Conservation (phyloP, 2,797 vertebrate genomes). For the Limnodromus scolopaceus region DNA sequence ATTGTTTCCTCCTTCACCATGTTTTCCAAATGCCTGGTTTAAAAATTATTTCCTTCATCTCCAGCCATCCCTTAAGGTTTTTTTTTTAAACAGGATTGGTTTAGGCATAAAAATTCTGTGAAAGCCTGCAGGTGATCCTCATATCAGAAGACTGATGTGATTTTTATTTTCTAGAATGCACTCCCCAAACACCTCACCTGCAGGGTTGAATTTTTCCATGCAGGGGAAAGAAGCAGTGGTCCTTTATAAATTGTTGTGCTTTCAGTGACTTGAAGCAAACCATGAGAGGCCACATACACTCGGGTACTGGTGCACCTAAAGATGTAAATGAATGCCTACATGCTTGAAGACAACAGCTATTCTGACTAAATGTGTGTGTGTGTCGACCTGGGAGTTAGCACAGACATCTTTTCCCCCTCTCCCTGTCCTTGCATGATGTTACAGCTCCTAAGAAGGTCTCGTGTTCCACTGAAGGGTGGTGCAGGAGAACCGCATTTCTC, state of each 20-base stretch:
- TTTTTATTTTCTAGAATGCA: conserved; percentile 30
- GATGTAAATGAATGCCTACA: background rate
- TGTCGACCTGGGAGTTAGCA: background rate
- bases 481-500: background rate
- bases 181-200: background rate
- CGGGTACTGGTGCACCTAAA: background rate
- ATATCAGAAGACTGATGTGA: background rate
- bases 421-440: accelerated
- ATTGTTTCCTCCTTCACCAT: background rate
- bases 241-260: background rate
- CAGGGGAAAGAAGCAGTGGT: background rate
- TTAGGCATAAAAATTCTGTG: conserved; percentile 5
- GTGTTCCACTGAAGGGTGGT: background rate
- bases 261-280: background rate
- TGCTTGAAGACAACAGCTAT: background rate
- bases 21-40: background rate
- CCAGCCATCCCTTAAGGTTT: background rate
- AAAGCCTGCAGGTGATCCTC: conserved; percentile 35
- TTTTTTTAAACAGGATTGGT: background rate
- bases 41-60: background rate
- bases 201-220: background rate
- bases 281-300: background rate
- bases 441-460: background rate
- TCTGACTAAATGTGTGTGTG: background rate
- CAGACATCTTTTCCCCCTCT: accelerated